Evolutionary conservation across 2,888 invertebrate species (phyloP).

Genomic region (Acleris laterana): DNA sequence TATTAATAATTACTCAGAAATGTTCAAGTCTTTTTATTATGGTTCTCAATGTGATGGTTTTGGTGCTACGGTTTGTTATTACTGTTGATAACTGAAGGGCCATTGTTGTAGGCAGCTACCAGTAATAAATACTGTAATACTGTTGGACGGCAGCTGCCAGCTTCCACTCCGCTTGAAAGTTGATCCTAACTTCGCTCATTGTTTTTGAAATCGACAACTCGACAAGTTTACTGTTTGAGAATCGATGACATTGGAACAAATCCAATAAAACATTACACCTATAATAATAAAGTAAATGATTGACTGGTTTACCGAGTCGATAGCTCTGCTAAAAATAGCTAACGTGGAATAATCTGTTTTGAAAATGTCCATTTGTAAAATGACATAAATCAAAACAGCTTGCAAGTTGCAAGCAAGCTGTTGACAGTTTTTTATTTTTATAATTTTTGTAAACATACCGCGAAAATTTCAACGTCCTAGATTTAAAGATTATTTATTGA

Average conservation of each 20-base stretch:
- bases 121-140: constrained; percentile 56
- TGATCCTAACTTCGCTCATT: constrained; percentile 37
- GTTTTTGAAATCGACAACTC: constrained; percentile 37
- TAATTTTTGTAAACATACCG: no score
- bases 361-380: constrained; percentile 6
- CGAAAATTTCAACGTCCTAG: not conserved
- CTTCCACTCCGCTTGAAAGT: constrained; percentile 48
- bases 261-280: constrained; percentile 28
- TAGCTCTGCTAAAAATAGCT: constrained; percentile 17
- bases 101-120: constrained; percentile 61
- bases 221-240: constrained; percentile 34
- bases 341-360: constrained; percentile 1
- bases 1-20: constrained; percentile 14
- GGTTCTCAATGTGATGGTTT: constrained; percentile 50
- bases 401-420: not conserved
- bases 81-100: constrained; percentile 66
- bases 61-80: constrained; percentile 66
- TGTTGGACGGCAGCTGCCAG: constrained; percentile 46
- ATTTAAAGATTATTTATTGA: constrained; percentile 41
- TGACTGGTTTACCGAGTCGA: constrained; percentile 18
- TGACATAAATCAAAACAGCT: constrained; percentile 9
- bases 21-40: constrained; percentile 3
- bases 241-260: constrained; percentile 36
- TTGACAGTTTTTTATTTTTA: not conserved
- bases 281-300: constrained; percentile 24